phyloP scores from a whole-genome alignment of 2,888 invertebrate species.

The Tubiluchus corallicola region DNA sequence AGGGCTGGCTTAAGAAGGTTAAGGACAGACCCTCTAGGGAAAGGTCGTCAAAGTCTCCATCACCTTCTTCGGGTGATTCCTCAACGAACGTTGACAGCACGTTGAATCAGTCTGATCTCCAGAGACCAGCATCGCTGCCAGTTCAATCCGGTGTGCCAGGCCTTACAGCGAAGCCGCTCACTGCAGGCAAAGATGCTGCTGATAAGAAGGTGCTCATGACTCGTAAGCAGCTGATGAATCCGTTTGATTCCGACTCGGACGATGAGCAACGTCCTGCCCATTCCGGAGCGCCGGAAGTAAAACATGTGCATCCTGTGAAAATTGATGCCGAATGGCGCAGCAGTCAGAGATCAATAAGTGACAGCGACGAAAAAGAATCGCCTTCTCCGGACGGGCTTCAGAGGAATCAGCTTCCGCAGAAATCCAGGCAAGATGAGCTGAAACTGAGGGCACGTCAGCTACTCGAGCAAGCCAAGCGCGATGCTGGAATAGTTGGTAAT shows the following conservation, averaged over 20 bases:
- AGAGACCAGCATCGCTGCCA: no score
- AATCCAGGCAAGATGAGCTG: slow-evolving; percentile 65
- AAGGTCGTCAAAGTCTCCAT: no score
- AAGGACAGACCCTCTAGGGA: no score
- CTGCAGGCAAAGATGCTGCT: slow-evolving; percentile 10
- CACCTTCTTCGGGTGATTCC: no score
- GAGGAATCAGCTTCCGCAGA: no score
- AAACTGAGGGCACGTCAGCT: slow-evolving; percentile 63
- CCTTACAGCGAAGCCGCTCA: slow-evolving; percentile 11
- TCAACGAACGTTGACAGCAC: no score
- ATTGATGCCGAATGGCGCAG: slow-evolving; percentile 4
- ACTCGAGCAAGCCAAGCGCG: slow-evolving; percentile 55
- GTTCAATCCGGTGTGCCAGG: slow-evolving; percentile 21
- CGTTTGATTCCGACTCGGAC: slow-evolving; percentile 74
- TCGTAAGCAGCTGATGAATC: slow-evolving; percentile 62
- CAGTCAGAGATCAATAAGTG: slow-evolving; percentile 5
- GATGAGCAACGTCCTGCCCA: no score
- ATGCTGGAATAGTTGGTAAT: slow-evolving; percentile 30
- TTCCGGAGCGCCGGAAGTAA: no score
- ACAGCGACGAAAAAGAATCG: background rate
- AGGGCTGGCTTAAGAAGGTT: no score
- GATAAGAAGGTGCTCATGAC: slow-evolving; percentile 45
- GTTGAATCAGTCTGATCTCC: no score
- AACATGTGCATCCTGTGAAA: background rate
- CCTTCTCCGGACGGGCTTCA: no score